phyloP scores from a whole-genome alignment of 2,113 vertebrate species.

The Smithornis capensis region DNA sequence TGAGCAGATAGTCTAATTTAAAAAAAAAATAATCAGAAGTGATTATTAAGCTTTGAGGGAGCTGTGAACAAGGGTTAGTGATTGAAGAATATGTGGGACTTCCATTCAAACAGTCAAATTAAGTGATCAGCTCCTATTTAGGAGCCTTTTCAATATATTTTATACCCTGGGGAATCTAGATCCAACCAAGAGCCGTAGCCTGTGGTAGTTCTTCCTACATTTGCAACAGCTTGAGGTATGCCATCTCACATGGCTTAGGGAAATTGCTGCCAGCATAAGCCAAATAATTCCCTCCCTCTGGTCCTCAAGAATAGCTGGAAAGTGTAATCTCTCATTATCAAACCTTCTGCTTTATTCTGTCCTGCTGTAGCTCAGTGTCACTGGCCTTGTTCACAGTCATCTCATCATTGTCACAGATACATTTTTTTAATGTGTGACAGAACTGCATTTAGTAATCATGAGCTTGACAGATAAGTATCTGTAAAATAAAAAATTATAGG shows the following conservation, averaged over 20 bases:
- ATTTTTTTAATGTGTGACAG: constrained; percentile 77
- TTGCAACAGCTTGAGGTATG: constrained; percentile 88
- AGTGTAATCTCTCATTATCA: constrained; percentile 87
- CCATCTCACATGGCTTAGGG: constrained; percentile 85
- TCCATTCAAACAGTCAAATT: constrained; percentile 81
- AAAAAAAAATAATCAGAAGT: constrained; percentile 58
- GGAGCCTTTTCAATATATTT: constrained; percentile 80
- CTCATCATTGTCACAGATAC: constrained; percentile 69
- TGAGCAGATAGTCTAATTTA: constrained; percentile 66
- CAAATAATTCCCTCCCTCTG: constrained; percentile 83
- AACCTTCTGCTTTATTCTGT: constrained; percentile 76
- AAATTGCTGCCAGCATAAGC: constrained; percentile 90
- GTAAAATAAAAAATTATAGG: constrained; percentile 16
- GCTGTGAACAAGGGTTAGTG: constrained; percentile 76
- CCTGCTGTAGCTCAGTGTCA: constrained; percentile 72
- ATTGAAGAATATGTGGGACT: constrained; percentile 73
- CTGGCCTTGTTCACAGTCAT: constrained; percentile 71
- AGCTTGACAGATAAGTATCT: constrained; percentile 66
- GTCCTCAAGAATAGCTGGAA: constrained; percentile 78
- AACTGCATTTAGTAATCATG: constrained; percentile 73
- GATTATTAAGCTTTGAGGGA: constrained; percentile 78
- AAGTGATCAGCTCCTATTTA: constrained; percentile 83
- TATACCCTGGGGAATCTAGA: constrained; percentile 79
- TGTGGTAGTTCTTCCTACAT: constrained; percentile 73
- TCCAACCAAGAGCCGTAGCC: constrained; percentile 70